Base-by-base conservation (phyloP, 1,140 invertebrate genomes). In the Leptinotarsa lineolata region DNA sequence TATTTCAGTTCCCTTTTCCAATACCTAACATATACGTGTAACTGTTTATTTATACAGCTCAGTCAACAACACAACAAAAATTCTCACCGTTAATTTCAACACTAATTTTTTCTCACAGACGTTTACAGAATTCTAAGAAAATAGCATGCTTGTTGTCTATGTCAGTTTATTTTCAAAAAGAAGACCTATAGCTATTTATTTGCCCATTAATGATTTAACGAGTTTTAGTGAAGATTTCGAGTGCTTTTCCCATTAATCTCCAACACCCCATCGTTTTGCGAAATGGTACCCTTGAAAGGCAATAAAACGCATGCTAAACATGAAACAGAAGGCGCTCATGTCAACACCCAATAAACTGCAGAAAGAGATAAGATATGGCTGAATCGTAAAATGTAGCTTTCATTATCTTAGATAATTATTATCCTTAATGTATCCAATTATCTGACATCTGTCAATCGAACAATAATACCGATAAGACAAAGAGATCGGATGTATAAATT, bases 231-330 rank as follows among this genome's bases (percentile, higher is more conserved):
- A 54, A 8, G 16, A 54, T 54, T 54, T n/a, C n/a, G 16, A 54
- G 48, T 54, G 48, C n/a, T 54, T 54, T 8, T 18, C 15, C 48
- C 48, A 54, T 54, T 54, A 15, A 54, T 54, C 48, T 54, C 48
- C 15, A 13, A 54, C 48, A 54, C 48, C 48, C 48, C 48, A 54
- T 54, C 48, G n/a, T 54, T 54, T 54, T 54, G 48, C 48, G 48
- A 54, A 54, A 54, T 54, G 48, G n/a, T 18, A 54, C n/a, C 15
- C 48, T 54, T 54, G 48, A 54, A 54, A 54, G 48, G 48, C 4
- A 18, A 15, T 18, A 54, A 54, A 54, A 54, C 12, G 16, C 48
- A 54, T 54, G 48, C 48, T 54, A 18, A 16, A 54, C 48, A 54
- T 16, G 13, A 54, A 54, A 54, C 48, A 54, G 48, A 54, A 54